phyloP scores from a whole-genome alignment of 2,113 vertebrate species.

The cattle (Bos taurus) region ARS-UCD2.0 NC_037334.1:501001-501500 shows the following conservation, averaged over 20 bases:
- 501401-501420: neutral
- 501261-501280: neutral
- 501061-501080: neutral
- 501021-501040: neutral
- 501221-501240: neutral
- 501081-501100: neutral
- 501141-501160: neutral
- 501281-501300: neutral
- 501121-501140: neutral
- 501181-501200: neutral
- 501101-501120: neutral
- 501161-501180: neutral
- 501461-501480: no score
- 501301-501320: neutral
- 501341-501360: neutral
- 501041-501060: neutral
- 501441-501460: neutral
- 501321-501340: neutral
- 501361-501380: neutral
- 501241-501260: neutral
- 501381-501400: neutral
- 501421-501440: neutral
- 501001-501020: neutral
- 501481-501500: no score
- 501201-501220: neutral